These are phyloP conservation scores for Tetragonula clypearis DNA, from an alignment of 1,140 invertebrate genomes.

Conservation along the genomic window DNA sequence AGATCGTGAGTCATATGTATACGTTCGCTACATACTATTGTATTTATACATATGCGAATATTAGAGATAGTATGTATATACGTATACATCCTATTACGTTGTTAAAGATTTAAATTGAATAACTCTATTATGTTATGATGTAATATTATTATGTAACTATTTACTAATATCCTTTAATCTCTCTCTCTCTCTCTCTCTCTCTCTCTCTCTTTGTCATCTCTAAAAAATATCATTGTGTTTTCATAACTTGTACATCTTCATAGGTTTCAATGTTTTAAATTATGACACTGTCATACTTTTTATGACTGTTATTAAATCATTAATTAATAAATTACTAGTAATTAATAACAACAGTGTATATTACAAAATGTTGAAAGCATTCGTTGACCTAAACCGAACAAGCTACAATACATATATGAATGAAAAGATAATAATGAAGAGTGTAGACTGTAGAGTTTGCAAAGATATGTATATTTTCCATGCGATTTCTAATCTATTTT, in stretches of 20 bases:
- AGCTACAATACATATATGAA: too few relatives aligned
- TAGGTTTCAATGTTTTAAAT: neutral
- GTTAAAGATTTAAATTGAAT: neutral
- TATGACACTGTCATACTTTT: neutral
- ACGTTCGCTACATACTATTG: too few relatives aligned
- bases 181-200: neutral
- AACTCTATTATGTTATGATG: neutral
- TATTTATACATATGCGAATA: too few relatives aligned
- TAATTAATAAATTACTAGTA: neutral
- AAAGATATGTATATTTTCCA: too few relatives aligned
- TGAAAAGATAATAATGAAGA: too few relatives aligned
- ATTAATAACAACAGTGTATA: neutral
- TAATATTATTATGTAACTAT: neutral
- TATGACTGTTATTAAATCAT: neutral
- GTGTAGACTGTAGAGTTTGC: too few relatives aligned
- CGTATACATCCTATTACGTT: neutral
- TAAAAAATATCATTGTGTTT: too few relatives aligned
- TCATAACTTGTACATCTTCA: neutral
- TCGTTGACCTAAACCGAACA: too few relatives aligned
- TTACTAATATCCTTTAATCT: neutral
- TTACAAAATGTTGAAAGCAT: neutral
- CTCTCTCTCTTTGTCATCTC: neutral
- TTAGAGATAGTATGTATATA: neutral
- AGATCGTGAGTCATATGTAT: neutral
- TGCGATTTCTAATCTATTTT: too few relatives aligned